phyloP scores from a whole-genome alignment of 1,140 invertebrate species.

The Pseudomyrmex flavicornis region DNA sequence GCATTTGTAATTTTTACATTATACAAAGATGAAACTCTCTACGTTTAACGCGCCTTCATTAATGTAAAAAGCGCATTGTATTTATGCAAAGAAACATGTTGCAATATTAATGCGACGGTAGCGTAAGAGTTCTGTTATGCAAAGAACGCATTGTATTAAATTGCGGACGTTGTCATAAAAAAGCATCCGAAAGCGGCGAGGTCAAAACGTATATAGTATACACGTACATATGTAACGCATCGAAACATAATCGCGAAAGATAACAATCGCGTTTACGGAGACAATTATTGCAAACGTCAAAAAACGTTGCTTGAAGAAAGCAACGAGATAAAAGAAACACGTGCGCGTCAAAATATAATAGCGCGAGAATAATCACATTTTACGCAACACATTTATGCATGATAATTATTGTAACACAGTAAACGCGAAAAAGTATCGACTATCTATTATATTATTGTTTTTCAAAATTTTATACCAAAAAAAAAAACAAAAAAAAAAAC shows the following conservation, averaged over 20 bases:
- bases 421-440: not conserved
- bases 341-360: not conserved
- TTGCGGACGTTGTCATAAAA: constrained; percentile 37
- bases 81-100: constrained; percentile 71
- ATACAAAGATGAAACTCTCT: not conserved
- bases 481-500: too few species aligned
- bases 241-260: not conserved
- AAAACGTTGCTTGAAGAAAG: too few species aligned
- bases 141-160: constrained; percentile 69
- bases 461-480: too few species aligned
- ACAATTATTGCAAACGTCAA: too few species aligned
- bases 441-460: too few species aligned
- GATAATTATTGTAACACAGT: not conserved
- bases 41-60: constrained; percentile 37
- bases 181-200: constrained; percentile 48
- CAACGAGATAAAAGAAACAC: too few species aligned
- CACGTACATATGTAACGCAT: not conserved
- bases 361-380: not conserved
- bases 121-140: constrained; percentile 63
- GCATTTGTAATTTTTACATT: constrained; percentile 13
- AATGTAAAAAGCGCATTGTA: constrained; percentile 70
- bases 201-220: not conserved
- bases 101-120: constrained; percentile 67
- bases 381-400: not conserved
- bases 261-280: too few species aligned